A percentile compares a stretch with the other conserved stretches of the same genome.
Conservation (phyloP, 2,888 invertebrate species). For the Iselma pallidipennis region DNA sequence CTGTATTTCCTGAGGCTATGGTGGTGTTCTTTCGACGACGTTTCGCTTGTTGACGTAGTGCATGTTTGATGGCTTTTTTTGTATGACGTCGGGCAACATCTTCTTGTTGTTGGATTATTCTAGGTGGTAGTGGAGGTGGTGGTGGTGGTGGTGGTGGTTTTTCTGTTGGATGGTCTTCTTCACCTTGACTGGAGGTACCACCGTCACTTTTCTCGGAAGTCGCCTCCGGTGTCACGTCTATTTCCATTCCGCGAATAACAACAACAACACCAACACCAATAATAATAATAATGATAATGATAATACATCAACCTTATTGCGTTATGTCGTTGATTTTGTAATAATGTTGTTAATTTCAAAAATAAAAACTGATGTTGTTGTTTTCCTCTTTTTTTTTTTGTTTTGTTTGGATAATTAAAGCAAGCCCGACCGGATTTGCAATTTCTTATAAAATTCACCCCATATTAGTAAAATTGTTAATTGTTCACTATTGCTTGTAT, state of each 20-base stretch:
- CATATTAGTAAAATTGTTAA: constrained; percentile 38
- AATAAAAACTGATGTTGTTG: background rate
- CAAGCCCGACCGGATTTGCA: constrained; percentile 15
- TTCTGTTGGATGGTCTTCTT: constrained; percentile 39
- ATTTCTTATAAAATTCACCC: constrained; percentile 39
- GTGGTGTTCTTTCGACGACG: constrained; percentile 79
- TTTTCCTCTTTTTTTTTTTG: constrained; percentile 21
- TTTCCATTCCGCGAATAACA: constrained; percentile 51
- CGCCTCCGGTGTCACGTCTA: constrained; percentile 53
- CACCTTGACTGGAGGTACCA: constrained; percentile 40
- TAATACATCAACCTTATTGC: background rate
- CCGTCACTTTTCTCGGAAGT: constrained; percentile 45
- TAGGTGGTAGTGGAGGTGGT: constrained; percentile 24
- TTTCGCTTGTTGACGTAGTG: constrained; percentile 75
- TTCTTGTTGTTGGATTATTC: constrained; percentile 28
- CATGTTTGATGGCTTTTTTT: constrained; percentile 75
- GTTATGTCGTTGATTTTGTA: background rate
- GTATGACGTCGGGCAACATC: constrained; percentile 53
- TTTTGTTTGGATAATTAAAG: constrained; percentile 24
- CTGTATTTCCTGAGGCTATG: constrained; percentile 65
- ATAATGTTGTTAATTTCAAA: background rate
- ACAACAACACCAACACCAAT: constrained; percentile 26
- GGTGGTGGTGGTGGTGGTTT: constrained; percentile 26
- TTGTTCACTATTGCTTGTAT: constrained; percentile 19
- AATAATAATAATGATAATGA: background rate